These are phyloP conservation scores for Sternarchorhynchus goeldii DNA, from an alignment of 2,797 vertebrate genomes.

Conservation along the genomic window DNA sequence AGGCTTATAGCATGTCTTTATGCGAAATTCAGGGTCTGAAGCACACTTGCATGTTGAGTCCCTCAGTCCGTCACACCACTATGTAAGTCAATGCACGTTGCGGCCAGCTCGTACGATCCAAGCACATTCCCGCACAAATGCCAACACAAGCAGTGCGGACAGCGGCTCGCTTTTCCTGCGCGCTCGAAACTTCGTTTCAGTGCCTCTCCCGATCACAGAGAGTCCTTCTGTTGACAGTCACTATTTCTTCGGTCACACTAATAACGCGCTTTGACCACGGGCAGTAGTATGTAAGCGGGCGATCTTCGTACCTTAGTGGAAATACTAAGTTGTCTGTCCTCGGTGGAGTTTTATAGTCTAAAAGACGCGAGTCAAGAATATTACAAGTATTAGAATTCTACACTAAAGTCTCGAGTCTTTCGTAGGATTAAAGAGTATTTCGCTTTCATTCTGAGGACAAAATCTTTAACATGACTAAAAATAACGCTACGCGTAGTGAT, in stretches of 20 bases:
- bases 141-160: slow-evolving; percentile 83
- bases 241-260: slow-evolving; percentile 61
- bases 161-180: slow-evolving; percentile 79
- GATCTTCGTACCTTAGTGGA: not conserved
- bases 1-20: slow-evolving; percentile 10
- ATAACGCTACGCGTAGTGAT: too few relatives aligned
- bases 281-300: not conserved
- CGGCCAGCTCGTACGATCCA: slow-evolving; percentile 82
- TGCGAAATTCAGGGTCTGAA: slow-evolving; percentile 40
- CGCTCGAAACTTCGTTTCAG: slow-evolving; percentile 73
- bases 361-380: too few relatives aligned
- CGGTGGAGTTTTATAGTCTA: not conserved
- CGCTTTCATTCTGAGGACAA: not conserved
- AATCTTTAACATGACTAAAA: not conserved
- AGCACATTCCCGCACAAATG: slow-evolving; percentile 80
- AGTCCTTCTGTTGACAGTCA: slow-evolving; percentile 68
- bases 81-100: slow-evolving; percentile 81
- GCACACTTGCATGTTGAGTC: slow-evolving; percentile 72
- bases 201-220: slow-evolving; percentile 67
- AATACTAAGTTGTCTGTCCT: not conserved
- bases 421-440: not conserved
- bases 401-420: not conserved
- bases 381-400: not conserved
- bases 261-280: slow-evolving; percentile 46
- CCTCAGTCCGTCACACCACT: slow-evolving; percentile 72